Percentiles rank a stretch among this genome's conserved stretches.
Conservation (phyloP, 2,113 vertebrate genomes). For the Leucoraja erinaceus region DNA sequence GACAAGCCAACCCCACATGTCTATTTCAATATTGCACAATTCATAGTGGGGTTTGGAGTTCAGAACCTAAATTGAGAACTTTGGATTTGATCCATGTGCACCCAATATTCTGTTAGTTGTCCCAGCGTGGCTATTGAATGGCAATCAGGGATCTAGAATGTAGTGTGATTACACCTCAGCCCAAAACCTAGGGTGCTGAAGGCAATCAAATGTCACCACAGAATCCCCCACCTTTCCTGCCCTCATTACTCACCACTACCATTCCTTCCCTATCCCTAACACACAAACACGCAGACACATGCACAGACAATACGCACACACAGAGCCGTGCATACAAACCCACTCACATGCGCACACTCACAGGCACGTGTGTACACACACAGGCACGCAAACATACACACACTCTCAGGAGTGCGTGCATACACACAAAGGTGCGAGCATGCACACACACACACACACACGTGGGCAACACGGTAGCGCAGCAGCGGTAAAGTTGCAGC, state of each 20-base stretch:
- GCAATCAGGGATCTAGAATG: neutral
- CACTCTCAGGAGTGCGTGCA: too few relatives aligned
- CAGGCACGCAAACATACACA: too few relatives aligned
- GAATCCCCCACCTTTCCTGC: neutral
- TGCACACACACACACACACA: too few relatives aligned
- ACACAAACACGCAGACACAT: neutral
- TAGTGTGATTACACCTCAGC: neutral
- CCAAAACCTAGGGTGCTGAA: neutral
- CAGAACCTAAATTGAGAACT: neutral
- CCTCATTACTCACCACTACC: neutral
- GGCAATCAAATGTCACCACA: neutral
- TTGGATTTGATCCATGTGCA: too few relatives aligned
- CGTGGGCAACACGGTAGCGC: too few relatives aligned
- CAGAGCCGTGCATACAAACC: too few relatives aligned
- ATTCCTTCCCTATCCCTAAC: neutral
- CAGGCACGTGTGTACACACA: too few relatives aligned
- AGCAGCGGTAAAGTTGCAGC: too few relatives aligned
- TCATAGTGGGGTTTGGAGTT: neutral
- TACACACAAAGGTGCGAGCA: too few relatives aligned
- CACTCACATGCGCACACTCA: too few relatives aligned
- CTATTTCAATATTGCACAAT: neutral
- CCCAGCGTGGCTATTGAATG: neutral
- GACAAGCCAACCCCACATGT: neutral
- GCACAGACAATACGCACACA: too few relatives aligned
- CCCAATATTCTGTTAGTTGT: neutral